Conservation (phyloP, 2,888 invertebrate genomes). For the Ochropacha duplaris region DNA sequence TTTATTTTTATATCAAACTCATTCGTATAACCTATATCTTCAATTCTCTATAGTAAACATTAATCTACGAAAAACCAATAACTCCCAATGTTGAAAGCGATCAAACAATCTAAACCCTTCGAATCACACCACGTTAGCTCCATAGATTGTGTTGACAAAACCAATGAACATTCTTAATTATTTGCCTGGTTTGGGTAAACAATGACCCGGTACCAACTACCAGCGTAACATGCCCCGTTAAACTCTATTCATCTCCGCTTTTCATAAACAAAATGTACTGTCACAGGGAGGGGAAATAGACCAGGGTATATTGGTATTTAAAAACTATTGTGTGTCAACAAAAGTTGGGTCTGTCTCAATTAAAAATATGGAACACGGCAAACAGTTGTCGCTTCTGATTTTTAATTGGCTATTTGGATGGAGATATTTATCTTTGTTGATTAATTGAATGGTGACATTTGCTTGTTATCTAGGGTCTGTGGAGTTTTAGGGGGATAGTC, state of each 20-base stretch:
- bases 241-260: constrained; percentile 14
- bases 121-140: constrained; percentile 50
- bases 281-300: constrained; percentile 23
- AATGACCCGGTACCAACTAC: constrained; percentile 60
- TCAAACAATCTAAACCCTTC: constrained; percentile 66
- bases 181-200: constrained; percentile 76
- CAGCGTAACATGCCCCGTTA: constrained; percentile 43
- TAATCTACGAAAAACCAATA: constrained; percentile 44
- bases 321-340: constrained; percentile 70
- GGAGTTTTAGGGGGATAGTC: not conserved
- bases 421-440: constrained; percentile 63
- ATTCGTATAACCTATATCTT: not conserved
- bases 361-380: constrained; percentile 79
- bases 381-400: constrained; percentile 73
- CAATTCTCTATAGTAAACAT: not conserved
- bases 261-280: constrained; percentile 8
- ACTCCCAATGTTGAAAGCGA: constrained; percentile 43
- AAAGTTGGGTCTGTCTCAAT: constrained; percentile 72
- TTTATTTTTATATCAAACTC: not conserved
- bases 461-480: constrained; percentile 3
- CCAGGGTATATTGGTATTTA: constrained; percentile 40
- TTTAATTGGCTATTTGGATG: constrained; percentile 75
- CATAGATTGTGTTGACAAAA: constrained; percentile 74
- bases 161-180: constrained; percentile 82
- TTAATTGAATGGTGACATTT: constrained; percentile 29